Evolutionary conservation across 2,797 vertebrate genomes (phyloP).

Genomic region (Pantherophis alleghaniensis): DNA sequence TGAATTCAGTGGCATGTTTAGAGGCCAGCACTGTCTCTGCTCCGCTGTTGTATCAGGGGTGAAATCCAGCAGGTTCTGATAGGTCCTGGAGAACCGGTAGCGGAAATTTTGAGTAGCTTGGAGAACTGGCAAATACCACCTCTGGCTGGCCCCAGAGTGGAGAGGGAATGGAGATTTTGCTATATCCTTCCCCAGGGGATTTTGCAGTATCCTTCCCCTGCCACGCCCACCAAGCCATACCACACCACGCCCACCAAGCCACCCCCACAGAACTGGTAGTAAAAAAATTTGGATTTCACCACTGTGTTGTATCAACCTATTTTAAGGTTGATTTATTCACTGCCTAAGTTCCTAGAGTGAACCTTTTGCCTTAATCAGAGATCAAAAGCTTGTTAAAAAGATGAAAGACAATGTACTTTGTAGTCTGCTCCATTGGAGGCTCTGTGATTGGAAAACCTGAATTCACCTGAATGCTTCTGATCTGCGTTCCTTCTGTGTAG

Average conservation of each 20-base stretch:
- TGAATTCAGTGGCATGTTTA: not conserved
- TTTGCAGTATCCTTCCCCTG: no score
- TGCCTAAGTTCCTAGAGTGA: not conserved
- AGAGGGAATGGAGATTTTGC: no score
- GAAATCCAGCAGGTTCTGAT: no score
- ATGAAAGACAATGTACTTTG: not conserved
- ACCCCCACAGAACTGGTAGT: no score
- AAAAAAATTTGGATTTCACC: no score
- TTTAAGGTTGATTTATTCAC: not conserved
- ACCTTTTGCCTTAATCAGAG: not conserved
- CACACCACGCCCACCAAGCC: no score
- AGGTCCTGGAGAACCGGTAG: no score
- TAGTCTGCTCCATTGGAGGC: not conserved
- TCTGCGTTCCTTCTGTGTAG: slow-evolving; percentile 27
- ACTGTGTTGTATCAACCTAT: not conserved
- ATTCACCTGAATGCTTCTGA: slow-evolving; percentile 27
- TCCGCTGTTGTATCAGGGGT: not conserved
- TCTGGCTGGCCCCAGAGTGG: no score
- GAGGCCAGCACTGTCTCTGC: not conserved
- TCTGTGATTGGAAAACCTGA: slow-evolving; percentile 8
- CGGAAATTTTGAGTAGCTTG: no score
- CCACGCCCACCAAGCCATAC: no score
- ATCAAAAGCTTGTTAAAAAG: not conserved
- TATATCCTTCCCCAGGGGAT: no score
- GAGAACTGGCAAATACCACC: no score